Percentiles rank a stretch among this genome's conserved stretches.
Evolutionary conservation across 2,888 invertebrate genomes (phyloP).

Genomic region (Habrosyne pyritoides): DNA sequence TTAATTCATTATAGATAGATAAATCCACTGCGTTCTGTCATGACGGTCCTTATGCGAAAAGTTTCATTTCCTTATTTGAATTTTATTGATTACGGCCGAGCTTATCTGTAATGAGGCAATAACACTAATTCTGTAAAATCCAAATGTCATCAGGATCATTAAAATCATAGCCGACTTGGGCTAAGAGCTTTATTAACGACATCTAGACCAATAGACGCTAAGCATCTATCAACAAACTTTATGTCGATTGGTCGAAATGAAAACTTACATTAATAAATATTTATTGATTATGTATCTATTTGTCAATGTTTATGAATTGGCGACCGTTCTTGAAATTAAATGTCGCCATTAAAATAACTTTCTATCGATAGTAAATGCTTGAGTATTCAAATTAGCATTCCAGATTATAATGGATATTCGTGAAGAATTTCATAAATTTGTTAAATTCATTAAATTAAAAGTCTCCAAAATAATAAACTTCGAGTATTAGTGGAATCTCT

Average conservation of each 20-base stretch:
- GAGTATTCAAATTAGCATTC: neutral
- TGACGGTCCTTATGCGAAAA: neutral
- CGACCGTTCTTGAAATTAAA: neutral
- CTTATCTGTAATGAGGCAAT: slow-evolving; percentile 3
- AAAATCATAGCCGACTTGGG: neutral
- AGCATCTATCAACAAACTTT: neutral
- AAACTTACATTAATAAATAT: neutral
- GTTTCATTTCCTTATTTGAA: neutral
- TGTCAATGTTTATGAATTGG: slow-evolving; percentile 1
- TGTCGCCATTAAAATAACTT: neutral
- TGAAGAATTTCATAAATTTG: neutral
- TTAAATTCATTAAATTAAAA: too few relatives aligned
- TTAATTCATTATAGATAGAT: neutral
- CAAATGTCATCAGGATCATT: slow-evolving; percentile 7
- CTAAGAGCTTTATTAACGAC: slow-evolving; percentile 7
- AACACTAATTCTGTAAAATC: slow-evolving; percentile 7
- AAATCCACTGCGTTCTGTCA: neutral
- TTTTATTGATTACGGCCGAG: neutral
- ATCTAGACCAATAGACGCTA: neutral
- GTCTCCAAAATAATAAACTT: too few relatives aligned
- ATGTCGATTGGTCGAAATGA: neutral
- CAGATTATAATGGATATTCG: neutral
- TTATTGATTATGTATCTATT: neutral
- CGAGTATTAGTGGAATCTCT: too few relatives aligned
- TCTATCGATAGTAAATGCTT: neutral